Evolutionary conservation across 2,888 invertebrate species (phyloP).

Genomic region (Dolomedes plantarius): DNA sequence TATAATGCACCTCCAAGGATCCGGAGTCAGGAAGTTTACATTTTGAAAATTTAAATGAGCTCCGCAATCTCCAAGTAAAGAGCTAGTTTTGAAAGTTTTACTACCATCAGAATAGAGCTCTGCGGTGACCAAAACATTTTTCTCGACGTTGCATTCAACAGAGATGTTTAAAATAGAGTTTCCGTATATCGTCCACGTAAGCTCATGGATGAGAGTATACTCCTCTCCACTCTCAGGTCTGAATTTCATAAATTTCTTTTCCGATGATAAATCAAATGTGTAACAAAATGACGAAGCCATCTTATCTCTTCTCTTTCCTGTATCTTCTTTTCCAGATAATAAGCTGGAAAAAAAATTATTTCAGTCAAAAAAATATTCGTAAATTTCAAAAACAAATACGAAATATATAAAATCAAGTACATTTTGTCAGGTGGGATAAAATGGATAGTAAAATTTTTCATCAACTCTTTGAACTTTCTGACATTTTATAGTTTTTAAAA

Average conservation of each 20-base stretch:
- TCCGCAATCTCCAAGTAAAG: not conserved
- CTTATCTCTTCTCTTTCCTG: not conserved
- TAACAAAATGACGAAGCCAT: not conserved
- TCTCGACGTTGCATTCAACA: not conserved
- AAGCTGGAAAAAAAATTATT: too few species aligned
- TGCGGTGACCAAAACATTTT: not conserved
- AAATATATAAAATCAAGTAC: too few species aligned
- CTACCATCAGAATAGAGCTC: not conserved
- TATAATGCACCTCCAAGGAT: not conserved
- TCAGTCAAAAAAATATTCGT: too few species aligned
- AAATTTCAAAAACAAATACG: too few species aligned
- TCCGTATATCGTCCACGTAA: conserved; percentile 1
- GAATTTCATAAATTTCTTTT: not conserved
- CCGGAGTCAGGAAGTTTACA: not conserved
- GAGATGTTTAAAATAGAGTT: not conserved
- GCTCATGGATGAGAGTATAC: not conserved
- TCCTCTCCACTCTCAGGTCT: not conserved
- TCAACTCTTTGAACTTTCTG: too few species aligned
- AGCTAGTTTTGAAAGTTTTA: not conserved
- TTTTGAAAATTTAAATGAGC: not conserved
- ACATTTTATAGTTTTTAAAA: too few species aligned
- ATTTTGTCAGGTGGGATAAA: too few species aligned
- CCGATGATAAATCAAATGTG: not conserved
- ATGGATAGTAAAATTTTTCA: too few species aligned
- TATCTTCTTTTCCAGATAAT: too few species aligned